These are phyloP conservation scores for Rhincodon typus DNA, from an alignment of 2,797 vertebrate species.

Conservation along the genomic window DNA sequence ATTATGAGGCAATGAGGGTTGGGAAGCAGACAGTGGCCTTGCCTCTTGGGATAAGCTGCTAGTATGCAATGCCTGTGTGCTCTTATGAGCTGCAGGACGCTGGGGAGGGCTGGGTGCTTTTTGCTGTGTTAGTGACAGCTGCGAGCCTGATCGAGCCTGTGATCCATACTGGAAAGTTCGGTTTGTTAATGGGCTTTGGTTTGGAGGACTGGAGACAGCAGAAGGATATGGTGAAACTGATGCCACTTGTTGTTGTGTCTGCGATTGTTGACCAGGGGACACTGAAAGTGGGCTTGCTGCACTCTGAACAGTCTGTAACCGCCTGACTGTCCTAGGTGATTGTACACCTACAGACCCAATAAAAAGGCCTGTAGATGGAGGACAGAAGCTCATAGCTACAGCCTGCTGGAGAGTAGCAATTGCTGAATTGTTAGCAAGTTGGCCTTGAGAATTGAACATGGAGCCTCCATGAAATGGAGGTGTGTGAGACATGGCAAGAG, in stretches of 20 bases:
- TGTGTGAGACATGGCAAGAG: constrained; percentile 62
- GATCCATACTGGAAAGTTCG: constrained; percentile 66
- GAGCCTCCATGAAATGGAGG: constrained; percentile 59
- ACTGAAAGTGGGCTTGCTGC: constrained; percentile 67
- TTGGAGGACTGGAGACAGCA: constrained; percentile 55
- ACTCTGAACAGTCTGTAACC: constrained; percentile 71
- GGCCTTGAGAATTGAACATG: constrained; percentile 63
- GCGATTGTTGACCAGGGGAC: constrained; percentile 66
- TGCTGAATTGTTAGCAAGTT: constrained; percentile 74
- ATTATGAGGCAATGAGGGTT: constrained; percentile 77
- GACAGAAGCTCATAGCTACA: constrained; percentile 92
- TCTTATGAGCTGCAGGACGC: constrained; percentile 68
- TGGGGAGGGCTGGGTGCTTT: constrained; percentile 67
- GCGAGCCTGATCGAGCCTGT: constrained; percentile 63
- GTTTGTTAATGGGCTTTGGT: constrained; percentile 66
- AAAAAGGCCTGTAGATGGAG: constrained; percentile 74
- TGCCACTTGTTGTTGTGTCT: constrained; percentile 46
- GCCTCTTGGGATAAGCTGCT: constrained; percentile 72
- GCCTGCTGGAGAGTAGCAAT: constrained; percentile 92
- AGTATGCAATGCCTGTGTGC: constrained; percentile 63
- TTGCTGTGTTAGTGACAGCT: constrained; percentile 78
- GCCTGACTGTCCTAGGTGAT: constrained; percentile 77
- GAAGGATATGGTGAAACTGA: constrained; percentile 50
- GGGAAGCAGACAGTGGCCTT: constrained; percentile 78
- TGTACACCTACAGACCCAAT: constrained; percentile 65